These are phyloP conservation scores for Metopia argyrocephala DNA, from an alignment of 2,888 invertebrate species.

Conservation along the genomic window DNA sequence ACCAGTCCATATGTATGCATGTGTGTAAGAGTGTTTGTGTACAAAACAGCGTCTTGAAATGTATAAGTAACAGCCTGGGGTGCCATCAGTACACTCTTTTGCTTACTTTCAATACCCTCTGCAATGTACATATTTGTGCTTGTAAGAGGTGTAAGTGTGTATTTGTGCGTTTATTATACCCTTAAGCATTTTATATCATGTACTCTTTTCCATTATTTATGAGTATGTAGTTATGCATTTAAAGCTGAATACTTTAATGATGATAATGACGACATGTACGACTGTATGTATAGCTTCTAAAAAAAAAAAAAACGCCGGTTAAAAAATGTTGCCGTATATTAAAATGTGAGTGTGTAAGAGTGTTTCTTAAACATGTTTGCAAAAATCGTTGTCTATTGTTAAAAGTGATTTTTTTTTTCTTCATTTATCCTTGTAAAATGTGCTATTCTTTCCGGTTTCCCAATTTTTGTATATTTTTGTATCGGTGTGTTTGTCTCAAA, in stretches of 20 bases:
- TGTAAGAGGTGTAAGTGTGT: background rate
- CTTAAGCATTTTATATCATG: constrained; percentile 47
- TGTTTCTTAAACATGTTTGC: background rate
- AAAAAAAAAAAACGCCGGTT: no score
- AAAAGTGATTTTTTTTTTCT: constrained; percentile 27
- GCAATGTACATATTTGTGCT: background rate
- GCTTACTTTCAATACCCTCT: constrained; percentile 1
- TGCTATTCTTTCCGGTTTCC: constrained; percentile 10
- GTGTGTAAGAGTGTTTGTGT: constrained; percentile 16
- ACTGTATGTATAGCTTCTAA: no score
- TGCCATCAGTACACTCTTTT: constrained; percentile 38
- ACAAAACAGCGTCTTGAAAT: constrained; percentile 40
- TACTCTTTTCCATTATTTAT: constrained; percentile 37
- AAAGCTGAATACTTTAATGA: constrained; percentile 7
- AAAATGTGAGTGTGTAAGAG: background rate
- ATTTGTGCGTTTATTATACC: constrained; percentile 49
- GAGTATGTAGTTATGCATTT: background rate
- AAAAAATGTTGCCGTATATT: background rate
- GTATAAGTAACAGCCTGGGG: constrained; percentile 51
- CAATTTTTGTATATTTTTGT: constrained; percentile 1
- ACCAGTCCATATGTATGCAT: background rate
- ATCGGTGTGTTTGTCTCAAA: constrained; percentile 42
- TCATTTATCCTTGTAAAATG: no score
- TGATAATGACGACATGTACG: background rate
- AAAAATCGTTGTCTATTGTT: constrained; percentile 16